Percentiles rank a stretch among this genome's conserved stretches.
Conservation (phyloP, 2,113 vertebrate species). For the Odocoileus hemionus region DNA sequence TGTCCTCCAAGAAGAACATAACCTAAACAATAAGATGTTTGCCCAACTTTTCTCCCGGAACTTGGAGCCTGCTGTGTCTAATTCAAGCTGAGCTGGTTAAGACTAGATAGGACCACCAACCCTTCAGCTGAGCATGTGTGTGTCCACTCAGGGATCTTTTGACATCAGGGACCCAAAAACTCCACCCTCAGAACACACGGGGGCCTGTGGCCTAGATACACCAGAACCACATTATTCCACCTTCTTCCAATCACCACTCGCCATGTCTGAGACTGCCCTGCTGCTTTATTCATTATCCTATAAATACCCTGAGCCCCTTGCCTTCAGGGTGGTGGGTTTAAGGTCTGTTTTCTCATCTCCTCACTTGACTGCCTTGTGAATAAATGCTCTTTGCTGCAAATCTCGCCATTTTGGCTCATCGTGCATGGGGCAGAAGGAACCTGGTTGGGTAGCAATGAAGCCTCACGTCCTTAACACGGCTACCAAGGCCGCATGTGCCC, state of each 20-base stretch:
- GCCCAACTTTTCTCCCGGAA: neutral
- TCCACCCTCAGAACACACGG: neutral
- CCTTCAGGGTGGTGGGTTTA: neutral
- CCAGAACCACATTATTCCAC: neutral
- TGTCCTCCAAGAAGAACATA: neutral
- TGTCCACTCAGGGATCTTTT: neutral
- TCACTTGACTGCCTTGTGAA: neutral
- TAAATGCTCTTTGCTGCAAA: neutral
- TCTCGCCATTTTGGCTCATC: rapidly evolving
- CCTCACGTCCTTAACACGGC: too few species aligned
- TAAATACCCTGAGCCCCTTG: neutral
- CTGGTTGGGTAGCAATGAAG: too few species aligned
- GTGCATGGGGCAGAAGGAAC: neutral
- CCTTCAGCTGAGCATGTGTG: neutral
- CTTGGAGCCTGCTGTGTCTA: neutral
- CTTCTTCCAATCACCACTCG: neutral
- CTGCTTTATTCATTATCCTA: neutral
- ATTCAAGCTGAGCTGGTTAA: neutral
- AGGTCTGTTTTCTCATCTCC: neutral
- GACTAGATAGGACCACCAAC: neutral
- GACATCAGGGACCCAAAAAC: neutral
- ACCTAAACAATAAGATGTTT: neutral
- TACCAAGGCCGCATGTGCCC: neutral
- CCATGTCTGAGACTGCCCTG: neutral
- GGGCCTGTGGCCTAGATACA: neutral